These are phyloP conservation scores for Bradynema listronoti DNA, from an alignment of 1,140 invertebrate genomes.

Conservation along the genomic window DNA sequence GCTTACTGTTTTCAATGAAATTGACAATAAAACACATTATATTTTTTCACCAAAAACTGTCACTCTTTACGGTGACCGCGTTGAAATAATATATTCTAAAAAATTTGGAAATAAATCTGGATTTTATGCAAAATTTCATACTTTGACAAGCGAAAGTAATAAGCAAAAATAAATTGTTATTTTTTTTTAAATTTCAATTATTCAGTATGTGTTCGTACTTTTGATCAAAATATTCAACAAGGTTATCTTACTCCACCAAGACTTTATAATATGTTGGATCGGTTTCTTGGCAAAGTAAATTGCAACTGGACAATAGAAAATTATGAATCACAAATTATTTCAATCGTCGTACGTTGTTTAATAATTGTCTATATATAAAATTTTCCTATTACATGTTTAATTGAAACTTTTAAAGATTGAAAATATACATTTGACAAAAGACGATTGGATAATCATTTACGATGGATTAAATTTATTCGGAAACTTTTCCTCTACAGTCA, in stretches of 20 bases:
- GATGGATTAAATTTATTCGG: constrained; percentile 11
- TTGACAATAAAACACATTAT: constrained; percentile 67
- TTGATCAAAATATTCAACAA: not conserved
- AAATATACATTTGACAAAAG: not conserved
- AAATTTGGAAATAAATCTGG: not conserved
- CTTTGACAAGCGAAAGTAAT: constrained; percentile 1
- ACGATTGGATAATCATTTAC: constrained; percentile 1
- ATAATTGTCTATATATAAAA: not conserved
- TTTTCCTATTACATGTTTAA: no score
- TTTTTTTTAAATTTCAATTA: constrained; percentile 2
- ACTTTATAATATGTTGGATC: no score
- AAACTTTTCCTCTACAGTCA: not conserved
- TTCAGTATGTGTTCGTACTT: constrained; percentile 1
- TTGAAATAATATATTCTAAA: not conserved
- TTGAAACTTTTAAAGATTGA: not conserved
- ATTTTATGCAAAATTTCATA: not conserved
- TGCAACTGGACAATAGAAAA: constrained; percentile 8
- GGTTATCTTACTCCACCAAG: constrained; percentile 1
- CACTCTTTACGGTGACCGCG: not conserved
- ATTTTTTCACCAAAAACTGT: not conserved
- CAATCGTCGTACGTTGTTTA: not conserved
- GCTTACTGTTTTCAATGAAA: no score
- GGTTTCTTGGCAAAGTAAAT: constrained; percentile 1
- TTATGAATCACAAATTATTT: not conserved
- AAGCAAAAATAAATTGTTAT: not conserved